Percentiles rank a stretch among this genome's conserved stretches.
Conservation (phyloP, 2,797 vertebrate species). For the Argyrosomus regius region DNA sequence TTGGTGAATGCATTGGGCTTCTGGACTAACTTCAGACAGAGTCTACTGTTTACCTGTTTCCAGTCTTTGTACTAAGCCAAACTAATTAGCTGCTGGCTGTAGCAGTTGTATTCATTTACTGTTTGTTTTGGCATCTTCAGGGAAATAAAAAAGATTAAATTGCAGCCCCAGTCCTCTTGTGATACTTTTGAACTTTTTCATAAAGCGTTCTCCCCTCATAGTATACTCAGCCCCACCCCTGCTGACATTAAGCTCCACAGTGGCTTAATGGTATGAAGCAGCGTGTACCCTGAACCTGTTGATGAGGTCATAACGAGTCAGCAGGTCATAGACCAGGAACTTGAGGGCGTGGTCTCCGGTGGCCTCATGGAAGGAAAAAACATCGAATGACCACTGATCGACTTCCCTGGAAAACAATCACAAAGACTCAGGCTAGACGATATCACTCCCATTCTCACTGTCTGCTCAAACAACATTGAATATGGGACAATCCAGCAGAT, state of each 20-base stretch:
- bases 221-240: background rate
- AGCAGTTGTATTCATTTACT: background rate
- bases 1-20: too few relatives aligned
- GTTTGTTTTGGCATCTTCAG: background rate
- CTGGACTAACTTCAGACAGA: background rate
- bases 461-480: background rate
- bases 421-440: background rate
- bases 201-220: background rate
- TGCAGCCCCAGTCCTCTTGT: too few relatives aligned
- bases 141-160: background rate
- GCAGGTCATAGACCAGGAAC: conserved; percentile 97
- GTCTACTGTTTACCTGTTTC: background rate
- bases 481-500: background rate
- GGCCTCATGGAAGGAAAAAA: conserved; percentile 95
- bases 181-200: background rate
- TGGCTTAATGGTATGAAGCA: conserved; percentile 27
- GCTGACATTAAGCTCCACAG: background rate
- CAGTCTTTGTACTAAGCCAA: background rate
- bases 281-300: conserved; percentile 96
- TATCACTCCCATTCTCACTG: background rate
- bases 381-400: conserved; percentile 98
- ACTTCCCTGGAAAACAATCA: conserved; percentile 87
- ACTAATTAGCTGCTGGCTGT: background rate
- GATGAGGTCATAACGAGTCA: conserved; percentile 98
- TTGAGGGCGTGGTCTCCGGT: conserved; percentile 97